Conservation (phyloP, 2,113 vertebrate genomes). For the Rhabdornis inornatus region DNA sequence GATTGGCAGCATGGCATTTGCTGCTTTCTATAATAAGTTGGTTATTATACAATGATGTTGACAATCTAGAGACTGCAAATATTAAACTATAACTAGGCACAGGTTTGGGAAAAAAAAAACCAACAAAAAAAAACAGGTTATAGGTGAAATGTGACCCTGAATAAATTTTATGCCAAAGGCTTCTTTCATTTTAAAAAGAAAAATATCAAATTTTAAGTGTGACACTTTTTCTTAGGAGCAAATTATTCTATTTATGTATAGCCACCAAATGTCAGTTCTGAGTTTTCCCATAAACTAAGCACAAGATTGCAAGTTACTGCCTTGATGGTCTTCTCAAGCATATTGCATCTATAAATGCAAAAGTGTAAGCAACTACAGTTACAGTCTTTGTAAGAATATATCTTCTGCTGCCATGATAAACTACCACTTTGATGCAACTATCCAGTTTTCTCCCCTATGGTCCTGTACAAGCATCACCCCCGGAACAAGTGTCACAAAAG, state of each 20-base stretch:
- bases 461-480: neutral
- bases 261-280: neutral
- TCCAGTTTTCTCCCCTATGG: neutral
- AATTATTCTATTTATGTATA: neutral
- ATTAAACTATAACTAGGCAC: constrained; percentile 5
- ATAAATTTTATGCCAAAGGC: constrained; percentile 27
- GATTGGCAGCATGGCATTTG: constrained; percentile 48
- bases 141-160: neutral
- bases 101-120: neutral
- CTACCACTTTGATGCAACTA: neutral
- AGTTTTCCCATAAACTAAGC: neutral
- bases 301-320: neutral
- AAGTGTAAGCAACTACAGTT: neutral
- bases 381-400: neutral
- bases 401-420: neutral
- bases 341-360: neutral
- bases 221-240: neutral
- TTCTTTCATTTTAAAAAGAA: constrained; percentile 26
- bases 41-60: constrained; percentile 53
- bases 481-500: neutral
- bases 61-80: constrained; percentile 37
- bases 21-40: constrained; percentile 51
- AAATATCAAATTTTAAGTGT: constrained; percentile 5
- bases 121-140: neutral
- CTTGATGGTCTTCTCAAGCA: neutral